A percentile compares a stretch with the other conserved stretches of the same genome.
Evolutionary conservation across 2,888 invertebrate species (phyloP).

Genomic region (Archips crataeganus): DNA sequence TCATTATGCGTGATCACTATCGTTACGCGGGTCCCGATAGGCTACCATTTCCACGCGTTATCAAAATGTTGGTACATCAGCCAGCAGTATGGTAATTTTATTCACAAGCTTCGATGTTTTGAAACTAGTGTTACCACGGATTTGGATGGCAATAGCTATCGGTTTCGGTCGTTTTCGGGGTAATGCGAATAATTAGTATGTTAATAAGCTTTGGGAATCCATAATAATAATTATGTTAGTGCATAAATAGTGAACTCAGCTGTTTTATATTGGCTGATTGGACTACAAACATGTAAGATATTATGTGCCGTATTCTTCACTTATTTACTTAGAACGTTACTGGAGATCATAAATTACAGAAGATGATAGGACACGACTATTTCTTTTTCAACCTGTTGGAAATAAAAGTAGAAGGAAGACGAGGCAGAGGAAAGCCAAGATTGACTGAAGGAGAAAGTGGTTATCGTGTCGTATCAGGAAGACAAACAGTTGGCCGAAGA

Average conservation of each 20-base stretch:
- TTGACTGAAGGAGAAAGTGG: no score
- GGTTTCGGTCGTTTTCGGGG: background rate
- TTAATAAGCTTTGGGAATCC: background rate
- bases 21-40: constrained; percentile 22
- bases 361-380: no score
- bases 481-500: no score
- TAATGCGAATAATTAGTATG: background rate
- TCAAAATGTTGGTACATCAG: constrained; percentile 26
- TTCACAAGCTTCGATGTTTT: constrained; percentile 6
- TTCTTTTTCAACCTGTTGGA: no score
- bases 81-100: constrained; percentile 28
- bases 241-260: background rate
- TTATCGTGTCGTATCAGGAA: no score
- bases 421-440: no score
- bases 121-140: background rate
- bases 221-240: background rate
- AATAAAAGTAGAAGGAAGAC: no score
- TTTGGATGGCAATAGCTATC: background rate
- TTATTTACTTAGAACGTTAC: no score
- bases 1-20: constrained; percentile 31
- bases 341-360: no score
- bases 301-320: no score
- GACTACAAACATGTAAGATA: no score
- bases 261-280: background rate
- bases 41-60: constrained; percentile 14